Evolutionary conservation across 2,888 invertebrate genomes (phyloP).

Genomic region (Monochamus alternatus): DNA sequence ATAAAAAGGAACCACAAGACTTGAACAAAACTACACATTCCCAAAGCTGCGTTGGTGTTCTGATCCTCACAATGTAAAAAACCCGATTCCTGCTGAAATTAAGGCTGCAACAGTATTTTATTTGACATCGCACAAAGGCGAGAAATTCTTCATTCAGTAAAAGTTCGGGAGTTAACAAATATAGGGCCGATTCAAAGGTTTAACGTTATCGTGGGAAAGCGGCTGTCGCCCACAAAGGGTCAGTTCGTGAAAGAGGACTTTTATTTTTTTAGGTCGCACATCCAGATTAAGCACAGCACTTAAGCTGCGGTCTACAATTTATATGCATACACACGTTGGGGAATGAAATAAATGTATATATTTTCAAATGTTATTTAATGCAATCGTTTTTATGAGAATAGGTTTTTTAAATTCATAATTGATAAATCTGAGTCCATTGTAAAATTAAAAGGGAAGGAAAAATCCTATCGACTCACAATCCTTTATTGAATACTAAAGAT

Average conservation of each 20-base stretch:
- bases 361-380: no score
- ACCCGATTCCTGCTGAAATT: conserved; percentile 1
- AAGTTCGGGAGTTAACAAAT: conserved; percentile 21
- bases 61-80: conserved; percentile 5
- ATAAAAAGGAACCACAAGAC: no score
- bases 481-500: no score
- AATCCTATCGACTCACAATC: no score
- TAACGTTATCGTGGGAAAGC: conserved; percentile 18
- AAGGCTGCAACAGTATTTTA: conserved; percentile 9
- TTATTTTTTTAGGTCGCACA: conserved; percentile 9
- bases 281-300: conserved; percentile 13
- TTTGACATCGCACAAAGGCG: conserved; percentile 11
- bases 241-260: conserved; percentile 12
- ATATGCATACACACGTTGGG: neutral
- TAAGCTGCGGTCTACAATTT: neutral
- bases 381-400: no score
- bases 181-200: conserved; percentile 19
- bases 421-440: no score
- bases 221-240: conserved; percentile 22
- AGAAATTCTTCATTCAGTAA: conserved; percentile 18
- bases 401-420: no score
- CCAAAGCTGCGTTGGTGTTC: no score
- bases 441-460: no score
- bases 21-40: no score
- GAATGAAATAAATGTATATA: neutral